These are phyloP conservation scores for Leucoptera coffeella DNA, from an alignment of 2,888 invertebrate species.

Conservation along the genomic window DNA sequence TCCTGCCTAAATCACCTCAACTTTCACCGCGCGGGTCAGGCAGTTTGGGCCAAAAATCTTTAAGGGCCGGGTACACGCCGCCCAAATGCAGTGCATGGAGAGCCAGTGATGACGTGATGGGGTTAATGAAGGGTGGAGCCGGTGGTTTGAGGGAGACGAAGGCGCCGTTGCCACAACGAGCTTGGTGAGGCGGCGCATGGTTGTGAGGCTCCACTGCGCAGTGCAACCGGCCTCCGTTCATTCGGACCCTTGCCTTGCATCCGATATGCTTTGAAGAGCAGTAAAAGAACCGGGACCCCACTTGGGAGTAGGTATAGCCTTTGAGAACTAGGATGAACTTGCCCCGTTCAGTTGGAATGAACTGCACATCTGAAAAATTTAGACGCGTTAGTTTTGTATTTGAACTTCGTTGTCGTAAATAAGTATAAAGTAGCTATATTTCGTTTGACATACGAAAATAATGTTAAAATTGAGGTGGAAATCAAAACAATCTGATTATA, in stretches of 20 bases:
- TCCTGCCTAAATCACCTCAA: no score
- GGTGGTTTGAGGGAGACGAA: conserved; percentile 39
- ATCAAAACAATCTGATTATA: no score
- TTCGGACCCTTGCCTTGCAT: conserved; percentile 32
- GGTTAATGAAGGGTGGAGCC: conserved; percentile 3
- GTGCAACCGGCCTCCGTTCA: conserved; percentile 29
- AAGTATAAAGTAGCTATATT: no score
- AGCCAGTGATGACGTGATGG: conserved; percentile 11
- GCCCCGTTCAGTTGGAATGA: conserved; percentile 46
- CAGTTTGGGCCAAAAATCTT: no score
- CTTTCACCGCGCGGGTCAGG: no score
- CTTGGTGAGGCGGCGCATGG: conserved; percentile 40
- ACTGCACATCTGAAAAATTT: conserved; percentile 45
- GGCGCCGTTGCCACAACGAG: conserved; percentile 41
- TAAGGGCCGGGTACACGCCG: no score
- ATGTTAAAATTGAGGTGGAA: no score
- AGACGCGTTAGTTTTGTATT: no score
- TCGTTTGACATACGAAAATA: no score
- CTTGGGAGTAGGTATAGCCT: conserved; percentile 43
- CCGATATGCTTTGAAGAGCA: conserved; percentile 46
- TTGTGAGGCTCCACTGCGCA: conserved; percentile 36
- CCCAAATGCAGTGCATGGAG: no score
- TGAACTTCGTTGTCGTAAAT: no score
- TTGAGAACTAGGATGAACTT: conserved; percentile 40
- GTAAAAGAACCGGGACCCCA: conserved; percentile 44